Base-by-base conservation (phyloP, 2,888 invertebrate species). In the Pyrocoelia pectoralis region DNA sequence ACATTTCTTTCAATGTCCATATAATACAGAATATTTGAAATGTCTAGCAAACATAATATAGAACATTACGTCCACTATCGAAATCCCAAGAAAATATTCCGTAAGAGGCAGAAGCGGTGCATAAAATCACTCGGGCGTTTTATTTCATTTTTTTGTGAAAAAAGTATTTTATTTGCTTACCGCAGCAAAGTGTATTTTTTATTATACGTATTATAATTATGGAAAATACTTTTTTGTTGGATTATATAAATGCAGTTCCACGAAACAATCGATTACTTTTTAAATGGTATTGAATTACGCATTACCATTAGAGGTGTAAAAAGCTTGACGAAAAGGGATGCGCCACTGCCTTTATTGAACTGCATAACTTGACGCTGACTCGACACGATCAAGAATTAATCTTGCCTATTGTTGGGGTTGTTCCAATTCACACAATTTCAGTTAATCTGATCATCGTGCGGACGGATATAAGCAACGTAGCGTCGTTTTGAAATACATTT, bases 41-140 rank as follows among this genome's bases (percentile, higher is more conserved):
- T 70, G 63, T 68, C 67, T 70, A 56, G 67, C 62, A 68, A 65
- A 70, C 68, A 68, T 65, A 68, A 69, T 70, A 68, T 67, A 63
- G 61, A 53, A 59, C 24, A 48, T 6, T 46, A 56, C 53, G 59
- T 53, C 59, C 46, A 59, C 51, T 59, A 52, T 29, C 18, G 33
- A 29, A 53, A 29, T 14, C 3, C 10, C 29, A 51, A 51, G 50
- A 51, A 56, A 18, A 24, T 28, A 56, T 46, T 17, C n/a, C 10
- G 13, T 2, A 33, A 15, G 50, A 24, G 18, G 12, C 15, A 15
- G 50, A 57, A 40, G 33, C 33, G 10, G 3, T 24, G n/a, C 33
- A n/a, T 33, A 6, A 8, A 2, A 33, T n/a, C 33, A 8, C n/a
- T 33, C 33, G n/a, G 2, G n/a, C 2, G n/a, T n/a, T 33, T 33